Evolutionary conservation across 2,888 invertebrate genomes (phyloP).

Genomic region (Stictocephala bisonia): DNA sequence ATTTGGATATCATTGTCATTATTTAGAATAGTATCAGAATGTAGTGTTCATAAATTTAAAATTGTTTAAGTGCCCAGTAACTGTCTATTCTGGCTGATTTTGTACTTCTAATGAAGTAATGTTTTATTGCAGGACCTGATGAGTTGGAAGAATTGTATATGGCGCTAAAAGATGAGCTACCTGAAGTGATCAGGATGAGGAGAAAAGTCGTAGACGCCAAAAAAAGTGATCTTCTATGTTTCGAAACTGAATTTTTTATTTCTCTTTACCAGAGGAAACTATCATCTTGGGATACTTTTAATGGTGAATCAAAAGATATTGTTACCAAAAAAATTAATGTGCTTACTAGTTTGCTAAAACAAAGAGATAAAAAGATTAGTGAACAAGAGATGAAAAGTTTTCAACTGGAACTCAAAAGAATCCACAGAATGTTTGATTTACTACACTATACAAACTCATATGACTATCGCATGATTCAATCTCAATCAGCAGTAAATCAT

Average conservation of each 20-base stretch:
- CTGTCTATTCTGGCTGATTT: no score
- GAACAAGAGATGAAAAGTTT: constrained; percentile 31
- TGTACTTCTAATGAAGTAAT: no score
- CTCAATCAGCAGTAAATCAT: constrained; percentile 23
- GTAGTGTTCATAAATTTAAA: no score
- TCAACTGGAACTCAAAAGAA: constrained; percentile 18
- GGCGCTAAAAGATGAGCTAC: background rate
- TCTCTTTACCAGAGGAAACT: background rate
- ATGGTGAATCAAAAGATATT: background rate
- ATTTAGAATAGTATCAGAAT: no score
- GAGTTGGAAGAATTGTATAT: background rate
- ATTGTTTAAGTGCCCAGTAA: no score
- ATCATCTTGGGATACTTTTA: background rate
- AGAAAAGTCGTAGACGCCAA: constrained; percentile 3
- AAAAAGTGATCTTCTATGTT: background rate
- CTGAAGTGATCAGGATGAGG: background rate
- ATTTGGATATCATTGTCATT: no score
- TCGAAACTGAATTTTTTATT: constrained; percentile 26
- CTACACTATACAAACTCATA: background rate
- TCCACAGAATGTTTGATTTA: constrained; percentile 26
- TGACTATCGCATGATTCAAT: background rate
- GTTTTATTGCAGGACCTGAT: constrained; percentile 12
- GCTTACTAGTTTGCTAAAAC: background rate
- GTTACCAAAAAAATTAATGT: background rate
- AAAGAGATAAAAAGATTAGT: constrained; percentile 21